A percentile compares a stretch with the other conserved stretches of the same genome.
phyloP scores from a whole-genome alignment of 1,140 invertebrate genomes.

The Lepidurus arcticus region DNA sequence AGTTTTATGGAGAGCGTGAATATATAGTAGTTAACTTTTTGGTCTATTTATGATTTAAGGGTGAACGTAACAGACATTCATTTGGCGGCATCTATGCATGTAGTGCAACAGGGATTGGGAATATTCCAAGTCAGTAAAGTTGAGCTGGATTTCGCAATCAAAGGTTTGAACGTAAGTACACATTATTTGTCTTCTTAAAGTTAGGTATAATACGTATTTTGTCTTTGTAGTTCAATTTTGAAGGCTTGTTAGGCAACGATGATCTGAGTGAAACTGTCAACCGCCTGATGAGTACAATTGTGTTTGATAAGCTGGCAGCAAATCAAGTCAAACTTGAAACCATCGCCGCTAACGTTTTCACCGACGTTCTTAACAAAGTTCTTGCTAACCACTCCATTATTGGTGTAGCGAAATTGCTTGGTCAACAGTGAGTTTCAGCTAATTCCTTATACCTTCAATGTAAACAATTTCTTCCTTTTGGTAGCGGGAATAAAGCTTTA shows the following conservation, averaged over 20 bases:
- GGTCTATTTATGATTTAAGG: not conserved
- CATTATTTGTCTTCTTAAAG: not conserved
- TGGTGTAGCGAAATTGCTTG: not conserved
- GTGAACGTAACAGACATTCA: conserved; percentile 25
- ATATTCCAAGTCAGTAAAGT: conserved; percentile 17
- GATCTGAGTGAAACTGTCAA: conserved; percentile 25
- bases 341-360: not conserved
- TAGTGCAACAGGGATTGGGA: not conserved
- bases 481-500: conserved; percentile 7
- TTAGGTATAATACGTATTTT: not conserved
- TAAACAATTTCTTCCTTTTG: not conserved
- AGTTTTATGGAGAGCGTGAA: not conserved
- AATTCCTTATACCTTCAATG: not conserved
- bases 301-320: not conserved
- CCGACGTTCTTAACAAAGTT: conserved; percentile 22
- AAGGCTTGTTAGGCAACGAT: conserved; percentile 10
- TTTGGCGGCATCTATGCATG: conserved; percentile 26
- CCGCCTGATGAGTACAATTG: conserved; percentile 23
- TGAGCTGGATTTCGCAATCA: conserved; percentile 15
- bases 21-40: not conserved
- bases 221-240: conserved; percentile 30
- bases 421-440: conserved; percentile 19
- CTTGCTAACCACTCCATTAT: conserved; percentile 10
- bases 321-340: not conserved
- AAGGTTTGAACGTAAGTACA: conserved; percentile 24